Evolutionary conservation across 1,140 invertebrate genomes (phyloP).

Genomic region (Hycleus phaleratus): DNA sequence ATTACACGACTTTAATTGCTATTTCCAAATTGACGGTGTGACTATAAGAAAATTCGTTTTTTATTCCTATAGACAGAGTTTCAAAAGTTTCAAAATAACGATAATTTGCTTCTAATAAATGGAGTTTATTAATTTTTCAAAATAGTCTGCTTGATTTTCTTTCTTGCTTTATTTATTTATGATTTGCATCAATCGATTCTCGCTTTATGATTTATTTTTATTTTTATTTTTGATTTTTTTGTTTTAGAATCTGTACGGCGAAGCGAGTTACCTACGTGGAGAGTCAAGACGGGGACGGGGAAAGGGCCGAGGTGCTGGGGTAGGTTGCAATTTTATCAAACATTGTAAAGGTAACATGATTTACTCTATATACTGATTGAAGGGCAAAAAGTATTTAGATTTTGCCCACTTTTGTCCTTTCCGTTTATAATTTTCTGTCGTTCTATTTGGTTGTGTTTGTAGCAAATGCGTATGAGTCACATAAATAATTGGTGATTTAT

Average conservation of each 20-base stretch:
- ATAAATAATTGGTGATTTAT: conserved; percentile 13
- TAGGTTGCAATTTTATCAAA: conserved; percentile 29
- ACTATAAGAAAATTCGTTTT: too few species aligned
- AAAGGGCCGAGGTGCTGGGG: conserved; percentile 39
- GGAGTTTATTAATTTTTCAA: too few species aligned
- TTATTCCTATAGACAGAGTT: too few species aligned
- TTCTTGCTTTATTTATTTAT: conserved; percentile 18
- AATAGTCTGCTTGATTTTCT: background rate
- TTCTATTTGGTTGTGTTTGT: too few species aligned
- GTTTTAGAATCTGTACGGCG: conserved; percentile 41
- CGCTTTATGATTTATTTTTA: conserved; percentile 30
- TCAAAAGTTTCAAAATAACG: too few species aligned
- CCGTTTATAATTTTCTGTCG: too few species aligned
- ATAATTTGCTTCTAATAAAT: too few species aligned
- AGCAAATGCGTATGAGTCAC: conserved; percentile 2
- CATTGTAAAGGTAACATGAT: background rate
- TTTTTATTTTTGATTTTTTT: conserved; percentile 36
- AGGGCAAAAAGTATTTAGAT: too few species aligned
- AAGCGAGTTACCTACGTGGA: conserved; percentile 36
- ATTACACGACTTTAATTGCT: too few species aligned
- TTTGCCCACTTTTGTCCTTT: too few species aligned
- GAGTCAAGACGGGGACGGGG: conserved; percentile 39
- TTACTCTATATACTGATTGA: too few species aligned
- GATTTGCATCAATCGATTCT: conserved; percentile 6
- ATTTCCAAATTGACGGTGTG: too few species aligned